A percentile compares a stretch with the other conserved stretches of the same genome.
phyloP scores from a whole-genome alignment of 2,888 invertebrate genomes.

The Unio delphinus region DNA sequence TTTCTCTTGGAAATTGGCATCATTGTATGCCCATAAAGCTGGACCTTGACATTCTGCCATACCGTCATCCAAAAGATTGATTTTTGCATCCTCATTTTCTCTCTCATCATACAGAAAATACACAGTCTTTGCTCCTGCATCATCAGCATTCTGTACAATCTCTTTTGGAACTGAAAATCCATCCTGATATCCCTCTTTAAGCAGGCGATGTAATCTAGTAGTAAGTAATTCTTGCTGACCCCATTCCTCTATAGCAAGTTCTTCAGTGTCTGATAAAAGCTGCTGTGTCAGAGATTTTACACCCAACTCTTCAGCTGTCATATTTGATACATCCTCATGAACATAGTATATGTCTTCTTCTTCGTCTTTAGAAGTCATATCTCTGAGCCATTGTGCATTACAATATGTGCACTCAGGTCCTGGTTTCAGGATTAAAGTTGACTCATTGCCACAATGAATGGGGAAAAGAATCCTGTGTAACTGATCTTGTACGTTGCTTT shows the following conservation, averaged over 20 bases:
- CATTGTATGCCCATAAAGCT: conserved; percentile 66
- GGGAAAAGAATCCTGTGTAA: conserved; percentile 6
- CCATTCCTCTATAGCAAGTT: conserved; percentile 37
- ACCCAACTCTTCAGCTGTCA: conserved; percentile 48
- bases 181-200: conserved; percentile 62
- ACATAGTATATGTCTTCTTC: conserved; percentile 25
- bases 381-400: conserved; percentile 17
- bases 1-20: conserved; percentile 58
- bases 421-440: too few relatives aligned
- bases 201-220: conserved; percentile 55
- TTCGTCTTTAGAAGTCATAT: conserved; percentile 11
- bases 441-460: neutral
- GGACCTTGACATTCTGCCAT: conserved; percentile 65
- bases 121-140: conserved; percentile 62
- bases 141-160: conserved; percentile 66
- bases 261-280: conserved; percentile 32
- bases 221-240: conserved; percentile 65
- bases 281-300: conserved; percentile 30
- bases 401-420: conserved; percentile 4
- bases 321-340: conserved; percentile 41
- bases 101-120: conserved; percentile 60
- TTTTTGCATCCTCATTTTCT: conserved; percentile 21
- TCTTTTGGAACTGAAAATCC: conserved; percentile 65
- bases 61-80: conserved; percentile 53
- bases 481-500: neutral